Evolutionary conservation across 2,888 invertebrate genomes (phyloP), one percentile per base, ranked within the genome.

Genomic region (Tenthredo mesomela): DNA sequence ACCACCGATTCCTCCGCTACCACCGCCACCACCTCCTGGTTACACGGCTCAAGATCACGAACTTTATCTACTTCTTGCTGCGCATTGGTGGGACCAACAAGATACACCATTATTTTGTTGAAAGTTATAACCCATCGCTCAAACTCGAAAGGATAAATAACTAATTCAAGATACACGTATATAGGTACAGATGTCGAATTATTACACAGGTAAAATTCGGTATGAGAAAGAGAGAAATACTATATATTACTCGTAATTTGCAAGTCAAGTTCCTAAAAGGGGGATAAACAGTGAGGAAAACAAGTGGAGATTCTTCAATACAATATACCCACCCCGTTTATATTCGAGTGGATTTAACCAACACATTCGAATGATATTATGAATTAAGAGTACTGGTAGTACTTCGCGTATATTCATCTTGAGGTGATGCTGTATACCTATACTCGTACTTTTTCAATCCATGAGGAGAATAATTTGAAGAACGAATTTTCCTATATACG

Each of bases 91-190:
- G 91, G 91, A 89, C 86, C 91, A 89, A 84, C 90, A 89, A 85
- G 91, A 91, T 85, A 89, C 92, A 82, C 90, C 92, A 84, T 89
- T 92, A 47, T 91, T 92, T 84, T 92, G 91, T 87, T 92, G 43
- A 18, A 21, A 61, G 25, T 61, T 21, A 33, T 21, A 33, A 18
- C 50, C 29, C 54, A 25, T 77, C 47, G 77, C 50, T 77, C 50
- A 15, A 43, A n/a, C 73, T 15, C 37, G 47, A 33, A 33, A 33
- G 67, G 15, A 67, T 67, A 18, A 37, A 71, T 40, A 9, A 40
- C 7, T 15, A 9, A 12, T n/a, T 40, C 40, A 9, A 40, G 18
- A 40, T 33, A 33, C 21, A 61, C 25, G 10, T 40, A 40, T 18
- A 5, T n/a, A n/a, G n/a, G n/a, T 18, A 6, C 37, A 2, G 37